These are phyloP conservation scores for Boleophthalmus pectinirostris DNA, from an alignment of 2,113 vertebrate species.

Conservation along the genomic window DNA sequence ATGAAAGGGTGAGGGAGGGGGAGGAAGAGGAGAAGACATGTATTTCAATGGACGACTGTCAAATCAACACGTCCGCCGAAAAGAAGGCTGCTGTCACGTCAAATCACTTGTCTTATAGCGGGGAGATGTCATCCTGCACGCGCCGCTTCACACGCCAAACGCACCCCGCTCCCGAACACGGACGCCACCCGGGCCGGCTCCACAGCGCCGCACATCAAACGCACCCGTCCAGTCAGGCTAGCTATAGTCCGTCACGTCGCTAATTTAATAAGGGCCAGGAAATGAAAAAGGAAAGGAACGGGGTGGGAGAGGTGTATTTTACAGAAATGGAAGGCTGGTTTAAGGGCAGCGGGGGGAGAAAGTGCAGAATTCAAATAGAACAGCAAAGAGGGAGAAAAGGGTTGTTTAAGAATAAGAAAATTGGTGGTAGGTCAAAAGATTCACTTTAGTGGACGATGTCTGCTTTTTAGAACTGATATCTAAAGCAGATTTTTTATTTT, in stretches of 20 bases:
- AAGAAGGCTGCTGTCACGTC: conserved; percentile 79
- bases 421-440: too few relatives aligned
- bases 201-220: conserved; percentile 57
- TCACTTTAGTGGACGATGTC: too few relatives aligned
- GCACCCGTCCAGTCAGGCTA: conserved; percentile 55
- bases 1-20: conserved; percentile 3
- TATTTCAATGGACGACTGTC: conserved; percentile 75
- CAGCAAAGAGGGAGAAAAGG: too few relatives aligned
- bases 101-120: conserved; percentile 69
- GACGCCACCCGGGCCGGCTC: conserved; percentile 20
- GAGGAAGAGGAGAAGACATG: conserved; percentile 36
- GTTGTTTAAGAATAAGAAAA: too few relatives aligned
- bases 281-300: conserved; percentile 36
- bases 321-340: neutral
- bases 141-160: conserved; percentile 63
- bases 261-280: conserved; percentile 57
- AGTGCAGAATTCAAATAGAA: too few relatives aligned
- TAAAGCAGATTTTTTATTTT: too few relatives aligned
- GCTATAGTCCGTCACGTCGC: conserved; percentile 48
- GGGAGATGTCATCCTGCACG: conserved; percentile 66
- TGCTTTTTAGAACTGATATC: too few relatives aligned
- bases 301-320: neutral
- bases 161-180: conserved; percentile 23
- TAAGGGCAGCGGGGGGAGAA: too few relatives aligned
- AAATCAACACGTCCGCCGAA: conserved; percentile 77